Evolutionary conservation across 2,888 invertebrate species (phyloP).

Genomic region (Philonicus albiceps): DNA sequence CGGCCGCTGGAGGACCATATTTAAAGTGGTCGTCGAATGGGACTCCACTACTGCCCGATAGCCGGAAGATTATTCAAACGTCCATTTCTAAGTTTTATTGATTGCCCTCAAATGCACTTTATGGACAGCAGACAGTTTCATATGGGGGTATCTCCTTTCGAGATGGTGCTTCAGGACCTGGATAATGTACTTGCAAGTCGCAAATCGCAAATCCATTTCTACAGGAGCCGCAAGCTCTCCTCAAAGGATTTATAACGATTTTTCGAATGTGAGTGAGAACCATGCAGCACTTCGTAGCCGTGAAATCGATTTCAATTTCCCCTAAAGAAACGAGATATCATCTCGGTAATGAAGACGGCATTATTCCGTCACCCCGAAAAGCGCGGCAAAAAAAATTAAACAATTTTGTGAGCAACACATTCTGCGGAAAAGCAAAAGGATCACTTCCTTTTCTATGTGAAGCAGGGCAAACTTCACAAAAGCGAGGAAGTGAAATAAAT

Average conservation of each 20-base stretch:
- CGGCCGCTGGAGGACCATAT: neutral
- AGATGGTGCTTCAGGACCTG: neutral
- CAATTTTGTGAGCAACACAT: neutral
- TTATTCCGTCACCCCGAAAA: neutral
- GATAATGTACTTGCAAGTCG: neutral
- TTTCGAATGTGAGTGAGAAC: neutral
- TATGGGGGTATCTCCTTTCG: neutral
- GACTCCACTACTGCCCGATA: neutral
- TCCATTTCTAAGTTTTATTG: constrained; percentile 20
- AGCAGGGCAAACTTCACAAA: neutral
- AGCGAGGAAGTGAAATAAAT: constrained; percentile 5
- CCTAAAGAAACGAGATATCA: neutral
- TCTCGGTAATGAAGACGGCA: neutral
- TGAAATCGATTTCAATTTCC: neutral
- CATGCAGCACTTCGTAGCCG: too few species aligned
- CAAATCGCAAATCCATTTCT: neutral
- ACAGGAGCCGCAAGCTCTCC: neutral
- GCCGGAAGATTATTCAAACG: constrained; percentile 13
- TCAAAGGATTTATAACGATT: neutral
- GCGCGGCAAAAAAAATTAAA: neutral
- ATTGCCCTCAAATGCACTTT: neutral
- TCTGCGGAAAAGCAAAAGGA: neutral
- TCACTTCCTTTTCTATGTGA: neutral
- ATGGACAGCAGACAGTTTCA: constrained; percentile 2
- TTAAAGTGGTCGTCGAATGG: neutral